Evolutionary conservation across 2,113 vertebrate species (phyloP).

Genomic region (Reinhardtius hippoglossoides): DNA sequence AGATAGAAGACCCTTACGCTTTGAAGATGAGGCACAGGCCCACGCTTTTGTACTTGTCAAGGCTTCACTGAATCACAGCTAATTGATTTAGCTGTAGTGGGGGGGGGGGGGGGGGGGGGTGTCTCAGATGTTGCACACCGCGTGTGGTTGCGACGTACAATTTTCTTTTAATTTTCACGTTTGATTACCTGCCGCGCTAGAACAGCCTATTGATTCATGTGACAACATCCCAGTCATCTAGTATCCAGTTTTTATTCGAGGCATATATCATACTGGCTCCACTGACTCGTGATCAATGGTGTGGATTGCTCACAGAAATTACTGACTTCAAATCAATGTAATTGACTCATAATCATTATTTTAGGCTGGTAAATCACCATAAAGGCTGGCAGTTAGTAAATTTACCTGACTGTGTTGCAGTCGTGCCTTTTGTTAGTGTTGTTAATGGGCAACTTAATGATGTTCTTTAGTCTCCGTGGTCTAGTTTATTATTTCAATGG

Average conservation of each 20-base stretch:
- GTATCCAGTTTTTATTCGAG: not conserved
- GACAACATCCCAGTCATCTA: not conserved
- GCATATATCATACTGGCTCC: not conserved
- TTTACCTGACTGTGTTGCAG: not conserved
- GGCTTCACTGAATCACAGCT: constrained; percentile 42
- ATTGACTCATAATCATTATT: constrained; percentile 25
- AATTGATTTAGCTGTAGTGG: constrained; percentile 17
- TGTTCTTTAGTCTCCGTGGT: not conserved
- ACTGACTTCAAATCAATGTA: constrained; percentile 35
- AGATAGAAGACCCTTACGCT: constrained; percentile 47
- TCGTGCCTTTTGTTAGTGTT: constrained; percentile 1
- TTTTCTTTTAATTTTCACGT: constrained; percentile 14
- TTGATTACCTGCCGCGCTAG: constrained; percentile 8
- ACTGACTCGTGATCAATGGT: constrained; percentile 14
- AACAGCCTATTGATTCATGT: constrained; percentile 31
- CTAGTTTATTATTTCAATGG: not conserved
- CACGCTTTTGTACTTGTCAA: constrained; percentile 31
- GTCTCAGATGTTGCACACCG: not conserved
- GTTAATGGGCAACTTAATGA: constrained; percentile 11
- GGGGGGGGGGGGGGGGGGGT: no score
- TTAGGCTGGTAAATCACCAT: constrained; percentile 14
- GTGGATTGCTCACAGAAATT: constrained; percentile 12
- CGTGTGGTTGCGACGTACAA: not conserved
- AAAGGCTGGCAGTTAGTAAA: not conserved
- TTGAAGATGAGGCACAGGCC: constrained; percentile 56